Base-by-base conservation (phyloP, 2,797 vertebrate species). In the Kryptolebias ocellatus region DNA sequence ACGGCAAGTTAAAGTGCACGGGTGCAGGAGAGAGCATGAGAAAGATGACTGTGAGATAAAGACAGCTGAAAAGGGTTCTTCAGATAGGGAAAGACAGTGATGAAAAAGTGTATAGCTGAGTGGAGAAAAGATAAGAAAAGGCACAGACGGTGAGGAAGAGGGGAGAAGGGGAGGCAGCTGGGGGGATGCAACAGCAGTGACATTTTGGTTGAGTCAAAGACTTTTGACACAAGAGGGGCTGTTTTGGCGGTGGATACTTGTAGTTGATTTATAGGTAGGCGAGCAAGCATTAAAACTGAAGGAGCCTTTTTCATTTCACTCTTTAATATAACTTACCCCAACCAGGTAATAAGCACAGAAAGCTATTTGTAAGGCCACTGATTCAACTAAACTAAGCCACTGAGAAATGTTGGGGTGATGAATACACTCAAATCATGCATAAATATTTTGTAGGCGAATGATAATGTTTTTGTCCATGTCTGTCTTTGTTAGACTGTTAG, bases 251-350 rank as follows among this genome's bases (percentile, higher is more conserved):
- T 46, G 61, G 70, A 67, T 81, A 83, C 80, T 79, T 85, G 83
- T 67, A 52, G 81, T 78, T 90, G 83, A 92, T 89, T 90, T 88
- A 90, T 87, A 69, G 80, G 70, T 72, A 53, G 79, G 76, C 79
- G 80, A 77, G 73, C 50, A 4, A 53, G 69, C 17, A 15, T 83
- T 85, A 72, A 50, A 78, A 81, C 79, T 74, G 74, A 55, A 82
- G 74, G 83, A 87, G 74, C 84, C 78, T 86, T 83, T 83, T 85
- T 90, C 87, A 89, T 88, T 78, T 75, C 73, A 72, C 74, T 79
- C 63, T 63, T 44, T 88, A 86, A 89, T 90, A 83, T 84, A 64
- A 65, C 75, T 83, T 71, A 74, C 80, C 73, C 67, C 79, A 64
- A 76, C 29, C 86, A 86, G 85, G 83, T 89, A 89, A 91, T 85